phyloP scores from a whole-genome alignment of 2,797 vertebrate species.

The Diglossa cyanea region DNA sequence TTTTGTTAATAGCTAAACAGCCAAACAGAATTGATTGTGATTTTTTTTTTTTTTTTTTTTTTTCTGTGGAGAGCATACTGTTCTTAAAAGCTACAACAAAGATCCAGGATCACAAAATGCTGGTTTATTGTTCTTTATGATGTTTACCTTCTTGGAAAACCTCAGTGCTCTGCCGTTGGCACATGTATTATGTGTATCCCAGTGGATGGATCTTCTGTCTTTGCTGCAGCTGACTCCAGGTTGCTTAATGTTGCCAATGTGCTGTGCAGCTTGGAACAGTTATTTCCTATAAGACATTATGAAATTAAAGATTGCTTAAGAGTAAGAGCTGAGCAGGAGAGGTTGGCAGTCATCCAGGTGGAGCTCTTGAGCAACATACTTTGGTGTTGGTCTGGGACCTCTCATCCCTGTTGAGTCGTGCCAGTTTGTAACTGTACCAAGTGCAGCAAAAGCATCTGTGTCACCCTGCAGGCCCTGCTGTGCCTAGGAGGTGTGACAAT shows the following conservation, averaged over 20 bases:
- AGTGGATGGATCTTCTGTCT: neutral
- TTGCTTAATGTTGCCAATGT: neutral
- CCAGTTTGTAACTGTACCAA: neutral
- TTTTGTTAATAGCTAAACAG: neutral
- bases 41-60: neutral
- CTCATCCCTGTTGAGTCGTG: neutral
- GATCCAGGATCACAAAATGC: neutral
- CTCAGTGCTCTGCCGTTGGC: neutral
- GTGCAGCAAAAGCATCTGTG: neutral
- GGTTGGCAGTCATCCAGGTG: neutral
- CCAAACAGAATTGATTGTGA: neutral
- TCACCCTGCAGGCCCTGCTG: neutral
- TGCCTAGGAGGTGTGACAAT: neutral
- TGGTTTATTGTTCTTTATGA: neutral
- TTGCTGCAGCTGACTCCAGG: neutral
- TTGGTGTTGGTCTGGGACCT: neutral
- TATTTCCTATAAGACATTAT: neutral
- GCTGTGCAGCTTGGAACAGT: neutral
- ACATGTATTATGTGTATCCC: accelerated
- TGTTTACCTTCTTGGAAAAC: neutral
- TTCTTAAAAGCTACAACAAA: neutral
- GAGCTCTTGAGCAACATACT: neutral
- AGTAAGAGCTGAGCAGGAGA: neutral
- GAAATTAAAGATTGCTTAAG: neutral
- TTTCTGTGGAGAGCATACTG: neutral